Conservation (phyloP, 2,888 invertebrate genomes). For the Apantesis nais region DNA sequence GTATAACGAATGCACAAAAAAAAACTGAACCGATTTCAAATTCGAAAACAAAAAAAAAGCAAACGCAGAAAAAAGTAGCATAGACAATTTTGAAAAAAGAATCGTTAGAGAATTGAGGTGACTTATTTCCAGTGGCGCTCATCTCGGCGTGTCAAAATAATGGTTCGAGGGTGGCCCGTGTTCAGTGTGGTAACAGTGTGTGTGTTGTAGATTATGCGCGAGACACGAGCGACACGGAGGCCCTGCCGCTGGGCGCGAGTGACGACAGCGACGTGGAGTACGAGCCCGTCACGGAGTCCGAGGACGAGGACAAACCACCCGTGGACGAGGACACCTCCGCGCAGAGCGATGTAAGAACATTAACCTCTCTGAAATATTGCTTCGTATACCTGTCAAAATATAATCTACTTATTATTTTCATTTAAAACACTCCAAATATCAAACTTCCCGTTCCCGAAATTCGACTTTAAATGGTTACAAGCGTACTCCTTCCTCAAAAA, state of each 20-base stretch:
- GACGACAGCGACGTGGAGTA: constrained; percentile 61
- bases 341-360: constrained; percentile 79
- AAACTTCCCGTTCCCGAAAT: too few relatives aligned
- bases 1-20: constrained; percentile 1
- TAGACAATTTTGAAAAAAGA: background rate
- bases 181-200: constrained; percentile 37
- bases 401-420: too few relatives aligned
- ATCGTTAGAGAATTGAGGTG: background rate
- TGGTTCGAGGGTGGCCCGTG: constrained; percentile 31
- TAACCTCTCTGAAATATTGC: background rate
- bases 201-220: constrained; percentile 82
- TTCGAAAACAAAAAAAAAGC: constrained; percentile 6
- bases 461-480: too few relatives aligned
- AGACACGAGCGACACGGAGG: constrained; percentile 84
- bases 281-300: constrained; percentile 83
- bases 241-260: constrained; percentile 21
- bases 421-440: too few relatives aligned
- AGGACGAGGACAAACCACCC: constrained; percentile 70
- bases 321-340: constrained; percentile 77
- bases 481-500: too few relatives aligned
- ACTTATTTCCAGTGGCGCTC: constrained; percentile 11
- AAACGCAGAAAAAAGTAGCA: constrained; percentile 2
- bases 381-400: too few relatives aligned
- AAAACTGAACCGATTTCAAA: constrained; percentile 7
- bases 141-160: constrained; percentile 17